Base-by-base conservation (phyloP, 2,113 vertebrate species). In the Rallus limicola region DNA sequence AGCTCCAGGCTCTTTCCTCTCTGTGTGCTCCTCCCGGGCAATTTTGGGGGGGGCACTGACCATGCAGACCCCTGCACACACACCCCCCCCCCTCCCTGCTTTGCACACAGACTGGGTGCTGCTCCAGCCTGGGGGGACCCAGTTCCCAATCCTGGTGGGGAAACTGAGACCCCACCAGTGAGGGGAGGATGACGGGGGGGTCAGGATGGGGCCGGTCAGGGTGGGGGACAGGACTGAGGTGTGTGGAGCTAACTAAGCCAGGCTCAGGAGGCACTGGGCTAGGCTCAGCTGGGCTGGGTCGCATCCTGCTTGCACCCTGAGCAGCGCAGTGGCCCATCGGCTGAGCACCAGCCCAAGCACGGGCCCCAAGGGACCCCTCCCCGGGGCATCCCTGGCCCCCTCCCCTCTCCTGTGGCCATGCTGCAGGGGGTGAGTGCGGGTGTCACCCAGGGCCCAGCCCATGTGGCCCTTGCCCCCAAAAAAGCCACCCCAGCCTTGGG, bases 381-480 rank as follows among this genome's bases (percentile, higher is more conserved):
- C 0, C 29, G 19, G 19, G 38, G 28, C 59, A 48, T 7, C 31
- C 15, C 52, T 1, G 1, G 28, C 31, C 59, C 80, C 28, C 29
- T 71, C 23, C 59, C 85, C 81, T 33, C 52, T 29, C 5, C 72
- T 1, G 20, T 1, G 34, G n/a, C 81, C 31, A 2, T 4, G 0
- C 80, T 1, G 1, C 26, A 7, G 60, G 0, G 25, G 55, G 12
- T 4, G 71, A 36, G 13, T 28, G 11, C 0, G 7, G 65, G 38
- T 28, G 38, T 38, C 23, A 33, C 2, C 1, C 2, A 2, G 38
- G 21, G 46, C 44, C 50, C 23, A 40, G 68, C 56, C 56, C 34
- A 1, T 3, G 28, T 1, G 19, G 31, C 21, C 50, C 63, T 44
- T 1, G 0, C 74, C 69, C 19, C 92, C 59, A 64, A 0, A 19